These are phyloP conservation scores for Rhabdornis inornatus DNA, from an alignment of 2,113 vertebrate species.

Conservation along the genomic window DNA sequence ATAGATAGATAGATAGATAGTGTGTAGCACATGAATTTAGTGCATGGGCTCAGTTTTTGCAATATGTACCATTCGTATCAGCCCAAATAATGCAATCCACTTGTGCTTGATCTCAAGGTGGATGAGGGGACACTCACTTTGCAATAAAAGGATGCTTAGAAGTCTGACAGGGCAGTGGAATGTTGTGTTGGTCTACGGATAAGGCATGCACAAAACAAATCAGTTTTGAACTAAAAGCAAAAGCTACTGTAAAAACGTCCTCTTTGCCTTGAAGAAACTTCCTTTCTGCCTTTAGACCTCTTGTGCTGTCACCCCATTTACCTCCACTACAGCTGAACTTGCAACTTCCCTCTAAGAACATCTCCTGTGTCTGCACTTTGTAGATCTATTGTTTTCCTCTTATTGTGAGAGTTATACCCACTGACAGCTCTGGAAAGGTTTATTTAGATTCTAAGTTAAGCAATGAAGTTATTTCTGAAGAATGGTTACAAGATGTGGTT, in stretches of 20 bases:
- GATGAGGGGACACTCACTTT: not conserved
- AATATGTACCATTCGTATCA: fast-evolving
- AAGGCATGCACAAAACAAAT: not conserved
- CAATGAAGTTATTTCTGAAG: not conserved
- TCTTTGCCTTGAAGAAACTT: not conserved
- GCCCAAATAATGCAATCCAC: not conserved
- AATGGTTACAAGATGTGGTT: not conserved
- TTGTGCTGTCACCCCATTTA: not conserved
- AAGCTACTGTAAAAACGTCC: not conserved
- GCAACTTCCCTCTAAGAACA: not conserved
- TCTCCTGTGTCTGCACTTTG: not conserved
- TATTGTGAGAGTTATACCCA: not conserved
- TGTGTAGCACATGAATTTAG: not conserved
- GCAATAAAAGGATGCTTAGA: fast-evolving
- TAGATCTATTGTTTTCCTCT: not conserved
- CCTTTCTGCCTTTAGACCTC: not conserved
- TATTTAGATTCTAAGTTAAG: not conserved
- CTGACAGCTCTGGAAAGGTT: not conserved
- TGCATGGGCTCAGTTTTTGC: not conserved
- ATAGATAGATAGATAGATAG: too few relatives aligned
- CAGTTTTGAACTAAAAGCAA: not conserved
- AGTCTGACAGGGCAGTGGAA: not conserved
- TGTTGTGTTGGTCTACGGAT: not conserved
- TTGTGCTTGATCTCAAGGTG: not conserved
- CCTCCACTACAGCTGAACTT: not conserved